phyloP scores from a whole-genome alignment of 2,888 invertebrate species.

The Macrophya alboannulata region DNA sequence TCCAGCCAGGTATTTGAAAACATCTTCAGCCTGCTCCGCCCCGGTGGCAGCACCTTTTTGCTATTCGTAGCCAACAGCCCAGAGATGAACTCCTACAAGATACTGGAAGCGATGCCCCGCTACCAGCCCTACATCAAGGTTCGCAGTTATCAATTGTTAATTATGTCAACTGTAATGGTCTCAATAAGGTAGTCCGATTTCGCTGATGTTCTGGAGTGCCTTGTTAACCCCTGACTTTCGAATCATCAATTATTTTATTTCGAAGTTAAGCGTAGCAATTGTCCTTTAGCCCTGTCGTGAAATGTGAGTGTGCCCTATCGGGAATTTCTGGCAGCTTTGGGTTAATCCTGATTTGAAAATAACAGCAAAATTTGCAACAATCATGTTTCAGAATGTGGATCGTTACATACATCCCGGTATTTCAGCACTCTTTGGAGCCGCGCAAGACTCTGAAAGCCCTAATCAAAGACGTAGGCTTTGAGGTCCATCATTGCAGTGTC shows the following conservation, averaged over 20 bases:
- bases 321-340: conserved; percentile 61
- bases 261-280: too few species aligned
- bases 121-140: conserved; percentile 86
- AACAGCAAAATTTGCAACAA: too few species aligned
- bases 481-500: conserved; percentile 83
- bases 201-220: too few species aligned
- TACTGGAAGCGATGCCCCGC: conserved; percentile 82
- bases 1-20: conserved; percentile 85
- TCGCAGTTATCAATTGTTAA: background rate
- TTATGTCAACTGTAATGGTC: background rate
- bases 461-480: conserved; percentile 84
- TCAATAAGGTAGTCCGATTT: background rate
- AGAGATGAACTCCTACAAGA: conserved; percentile 86
- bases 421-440: conserved; percentile 85
- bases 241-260: too few species aligned
- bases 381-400: conserved; percentile 81
- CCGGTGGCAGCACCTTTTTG: conserved; percentile 86
- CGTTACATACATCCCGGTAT: conserved; percentile 87
- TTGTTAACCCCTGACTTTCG: too few species aligned
- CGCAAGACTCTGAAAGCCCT: conserved; percentile 82
- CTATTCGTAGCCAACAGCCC: conserved; percentile 87
- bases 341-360: too few species aligned
- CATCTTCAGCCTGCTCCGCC: conserved; percentile 85
- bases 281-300: conserved; percentile 75
- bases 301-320: conserved; percentile 84